These are phyloP conservation scores for Amphiduros pacificus DNA, from an alignment of 2,888 invertebrate genomes.

Conservation along the genomic window DNA sequence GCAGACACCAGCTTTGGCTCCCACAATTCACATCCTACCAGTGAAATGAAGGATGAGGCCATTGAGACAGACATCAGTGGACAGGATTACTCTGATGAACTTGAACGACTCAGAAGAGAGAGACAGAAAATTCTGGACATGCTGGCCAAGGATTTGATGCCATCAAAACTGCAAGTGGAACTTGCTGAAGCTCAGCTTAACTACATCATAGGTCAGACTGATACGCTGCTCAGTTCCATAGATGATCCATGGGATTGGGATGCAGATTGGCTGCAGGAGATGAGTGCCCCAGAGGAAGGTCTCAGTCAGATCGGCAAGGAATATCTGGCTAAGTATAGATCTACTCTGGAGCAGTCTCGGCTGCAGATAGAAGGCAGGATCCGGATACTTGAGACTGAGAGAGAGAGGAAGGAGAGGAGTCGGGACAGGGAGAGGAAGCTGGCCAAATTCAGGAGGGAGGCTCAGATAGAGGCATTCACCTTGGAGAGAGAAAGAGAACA, in stretches of 20 bases:
- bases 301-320: slow-evolving; percentile 36
- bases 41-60: slow-evolving; percentile 22
- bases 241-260: slow-evolving; percentile 34
- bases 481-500: slow-evolving; percentile 35
- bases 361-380: slow-evolving; percentile 45
- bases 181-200: slow-evolving; percentile 59
- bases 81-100: slow-evolving; percentile 33
- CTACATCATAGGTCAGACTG: slow-evolving; percentile 59
- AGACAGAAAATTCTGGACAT: slow-evolving; percentile 52
- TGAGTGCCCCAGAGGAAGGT: slow-evolving; percentile 20
- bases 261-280: slow-evolving; percentile 22
- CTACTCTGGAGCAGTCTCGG: slow-evolving; percentile 47
- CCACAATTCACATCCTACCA: neutral
- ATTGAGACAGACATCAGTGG: slow-evolving; percentile 22
- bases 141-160: slow-evolving; percentile 50
- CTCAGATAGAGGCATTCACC: slow-evolving; percentile 52
- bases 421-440: slow-evolving; percentile 38
- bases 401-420: slow-evolving; percentile 15
- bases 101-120: slow-evolving; percentile 51
- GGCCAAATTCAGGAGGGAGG: slow-evolving; percentile 36
- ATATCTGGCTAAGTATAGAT: slow-evolving; percentile 43
- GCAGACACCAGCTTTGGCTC: neutral
- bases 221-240: slow-evolving; percentile 50
- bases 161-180: slow-evolving; percentile 55
- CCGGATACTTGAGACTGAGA: slow-evolving; percentile 38